A percentile compares a stretch with the other conserved stretches of the same genome.
phyloP scores from a whole-genome alignment of 1,140 invertebrate species.

The Littorina saxatilis region DNA sequence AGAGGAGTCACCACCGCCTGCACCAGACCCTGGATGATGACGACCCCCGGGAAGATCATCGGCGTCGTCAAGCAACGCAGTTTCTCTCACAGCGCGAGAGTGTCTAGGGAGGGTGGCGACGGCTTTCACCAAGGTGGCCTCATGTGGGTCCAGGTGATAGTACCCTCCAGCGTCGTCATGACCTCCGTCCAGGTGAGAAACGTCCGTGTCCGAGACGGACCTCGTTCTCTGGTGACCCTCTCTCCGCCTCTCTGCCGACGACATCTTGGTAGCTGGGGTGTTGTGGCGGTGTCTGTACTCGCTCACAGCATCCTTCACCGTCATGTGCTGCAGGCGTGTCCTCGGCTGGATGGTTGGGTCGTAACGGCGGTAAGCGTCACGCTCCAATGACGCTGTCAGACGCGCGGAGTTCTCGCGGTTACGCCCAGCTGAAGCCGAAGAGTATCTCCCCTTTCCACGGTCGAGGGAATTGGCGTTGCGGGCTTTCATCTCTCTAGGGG shows the following conservation, averaged over 20 bases:
- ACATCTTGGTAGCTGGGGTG: background rate
- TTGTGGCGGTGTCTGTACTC: constrained; percentile 33
- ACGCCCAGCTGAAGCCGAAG: background rate
- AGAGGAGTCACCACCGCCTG: background rate
- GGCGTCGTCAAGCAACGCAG: background rate
- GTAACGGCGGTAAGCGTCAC: constrained; percentile 33
- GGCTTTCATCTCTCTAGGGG: constrained; percentile 31
- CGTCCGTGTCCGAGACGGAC: constrained; percentile 10
- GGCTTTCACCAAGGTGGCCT: background rate
- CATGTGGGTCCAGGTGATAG: background rate
- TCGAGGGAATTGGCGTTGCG: constrained; percentile 6
- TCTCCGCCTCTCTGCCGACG: background rate
- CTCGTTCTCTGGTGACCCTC: background rate
- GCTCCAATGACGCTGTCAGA: background rate
- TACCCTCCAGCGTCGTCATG: background rate
- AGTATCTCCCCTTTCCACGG: background rate
- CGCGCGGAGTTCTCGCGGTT: background rate
- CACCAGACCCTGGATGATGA: background rate
- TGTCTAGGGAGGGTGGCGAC: constrained; percentile 21
- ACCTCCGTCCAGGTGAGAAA: background rate
- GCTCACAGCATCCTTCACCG: constrained; percentile 42
- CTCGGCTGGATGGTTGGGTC: constrained; percentile 43
- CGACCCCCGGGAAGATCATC: background rate
- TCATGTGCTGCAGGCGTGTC: constrained; percentile 48
- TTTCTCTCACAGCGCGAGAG: constrained; percentile 1